Conservation (phyloP, 1,140 invertebrate species). For the Ceratina calcarata region DNA sequence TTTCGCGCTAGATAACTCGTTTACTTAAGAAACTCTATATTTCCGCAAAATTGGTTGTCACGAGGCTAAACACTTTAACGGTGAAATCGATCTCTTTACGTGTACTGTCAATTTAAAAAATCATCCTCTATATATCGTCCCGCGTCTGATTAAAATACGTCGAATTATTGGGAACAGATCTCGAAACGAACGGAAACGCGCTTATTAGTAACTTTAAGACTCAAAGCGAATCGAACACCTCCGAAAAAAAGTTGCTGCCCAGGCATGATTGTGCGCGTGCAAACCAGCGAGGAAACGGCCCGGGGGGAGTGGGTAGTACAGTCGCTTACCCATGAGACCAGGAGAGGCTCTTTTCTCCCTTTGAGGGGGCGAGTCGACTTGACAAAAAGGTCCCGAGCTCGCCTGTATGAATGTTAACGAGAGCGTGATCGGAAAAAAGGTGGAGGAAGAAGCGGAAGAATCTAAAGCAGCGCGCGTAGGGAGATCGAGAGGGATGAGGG, state of each 20-base stretch:
- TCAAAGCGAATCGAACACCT: slow-evolving; percentile 48
- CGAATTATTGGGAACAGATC: background rate
- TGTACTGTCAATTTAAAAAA: background rate
- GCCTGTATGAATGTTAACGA: slow-evolving; percentile 65
- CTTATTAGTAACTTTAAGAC: slow-evolving; percentile 20
- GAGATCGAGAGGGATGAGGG: background rate
- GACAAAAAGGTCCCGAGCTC: slow-evolving; percentile 51
- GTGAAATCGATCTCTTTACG: background rate
- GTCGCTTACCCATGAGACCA: slow-evolving; percentile 56
- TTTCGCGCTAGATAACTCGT: slow-evolving; percentile 8
- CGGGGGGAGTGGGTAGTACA: slow-evolving; percentile 14
- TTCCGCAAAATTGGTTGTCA: background rate
- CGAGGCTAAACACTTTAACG: background rate
- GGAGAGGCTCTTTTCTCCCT: slow-evolving; percentile 49
- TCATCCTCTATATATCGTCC: no score
- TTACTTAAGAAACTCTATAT: slow-evolving; percentile 1
- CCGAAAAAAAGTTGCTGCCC: slow-evolving; percentile 48
- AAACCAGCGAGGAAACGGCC: slow-evolving; percentile 28
- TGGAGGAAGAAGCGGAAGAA: background rate
- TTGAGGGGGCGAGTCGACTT: slow-evolving; percentile 59
- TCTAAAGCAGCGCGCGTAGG: background rate
- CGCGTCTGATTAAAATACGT: background rate
- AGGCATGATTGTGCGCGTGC: slow-evolving; percentile 49
- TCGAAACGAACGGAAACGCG: background rate
- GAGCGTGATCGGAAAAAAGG: slow-evolving; percentile 55